Evolutionary conservation across 2,888 invertebrate genomes (phyloP), one percentile per base, ranked within the genome.

Genomic region (Andrena marginata): DNA sequence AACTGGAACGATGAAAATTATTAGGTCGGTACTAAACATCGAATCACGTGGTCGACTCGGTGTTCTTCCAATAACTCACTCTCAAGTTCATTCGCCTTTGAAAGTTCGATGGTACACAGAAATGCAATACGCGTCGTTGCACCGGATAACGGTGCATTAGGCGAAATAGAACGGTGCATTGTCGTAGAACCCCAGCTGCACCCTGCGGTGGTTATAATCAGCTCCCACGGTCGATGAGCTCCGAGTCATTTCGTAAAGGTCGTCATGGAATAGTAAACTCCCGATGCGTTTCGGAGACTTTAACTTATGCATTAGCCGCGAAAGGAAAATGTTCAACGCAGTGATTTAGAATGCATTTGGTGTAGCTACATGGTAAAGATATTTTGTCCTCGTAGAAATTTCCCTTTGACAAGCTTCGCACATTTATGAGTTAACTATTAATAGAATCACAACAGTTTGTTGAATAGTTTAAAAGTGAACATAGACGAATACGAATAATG

Each of bases 281-380:
- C 23, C 33, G 31, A 70, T 16, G 48, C 31, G 51, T n/a, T 81
- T 78, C 29, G 13, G 26, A 73, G 73, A 35, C 49, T 51, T 56
- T 64, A 54, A 80, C 70, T 77, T 64, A 49, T 64, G 49, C 63
- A 77, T 63, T 31, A 54, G 48, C 56, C 16, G 31, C 7, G 5
- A 3, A 16, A 20, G n/a, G n/a, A n/a, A 13, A 59, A 13, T 33
- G 1, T 29, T 51, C 67, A 10, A 51, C 3, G 0, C 10, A 16
- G 23, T 42, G 13, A 64, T 48, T 64, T 48, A 26, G 13, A 8
- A 64, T 13, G n/a, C 48, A 31, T 59, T 0, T 31, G 42, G 42
- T 42, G 16, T 5, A 42, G 42, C 16, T 5, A 42, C 16, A 5
- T 42, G 42, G 0, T 42, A 16, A 42, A 42, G 13, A 16, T 16